Base-by-base conservation (phyloP, 2,797 vertebrate species). In the Microhierax caerulescens region DNA sequence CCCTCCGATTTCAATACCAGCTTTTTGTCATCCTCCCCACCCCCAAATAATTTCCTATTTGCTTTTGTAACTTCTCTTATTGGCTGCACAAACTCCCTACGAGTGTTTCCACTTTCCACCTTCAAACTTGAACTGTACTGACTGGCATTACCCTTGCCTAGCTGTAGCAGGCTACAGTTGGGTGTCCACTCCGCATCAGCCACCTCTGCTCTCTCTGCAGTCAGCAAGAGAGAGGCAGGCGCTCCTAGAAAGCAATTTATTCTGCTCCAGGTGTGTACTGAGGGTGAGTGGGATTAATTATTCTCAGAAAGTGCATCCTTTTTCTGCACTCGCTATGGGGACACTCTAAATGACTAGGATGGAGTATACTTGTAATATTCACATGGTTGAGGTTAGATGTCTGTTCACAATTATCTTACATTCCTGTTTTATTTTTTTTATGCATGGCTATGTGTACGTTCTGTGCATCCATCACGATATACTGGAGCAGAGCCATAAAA, bases 211-310 rank as follows among this genome's bases (percentile, higher is more conserved):
- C 16, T 48, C 36, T 48, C 76, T 28, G 37, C 23, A 72, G 27
- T 28, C n/a, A 77, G 51, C 24, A 72, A 13, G 11, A 63, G 24
- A 34, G 28, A n/a, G 24, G 21, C 27, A 54, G 27, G 54, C 9
- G 4, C 37, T 83, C 72, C 20, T 45, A 79, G 50, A 72, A 13
- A 39, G 32, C 76, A 90, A 61, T 23, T 30, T 10, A 32, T 5
- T 48, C 41, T 30, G 34, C 21, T 53, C 72, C 47, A 47, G 21
- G 10, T 9, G 24, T 20, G 27, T 15, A 61, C 0, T 0, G 3
- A 75, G 30, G 4, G 7, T 32, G 47, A 39, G 32, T 2, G 19
- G 68, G 50, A 85, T n/a, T 28, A 73, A 79, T 59, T 61, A 48
- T 4, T 53, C 30, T 73, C 68, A 27, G n/a, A 36, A 88, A 92